Evolutionary conservation across 1,140 invertebrate species (phyloP).

Genomic region (Hylyphantes graminicola): DNA sequence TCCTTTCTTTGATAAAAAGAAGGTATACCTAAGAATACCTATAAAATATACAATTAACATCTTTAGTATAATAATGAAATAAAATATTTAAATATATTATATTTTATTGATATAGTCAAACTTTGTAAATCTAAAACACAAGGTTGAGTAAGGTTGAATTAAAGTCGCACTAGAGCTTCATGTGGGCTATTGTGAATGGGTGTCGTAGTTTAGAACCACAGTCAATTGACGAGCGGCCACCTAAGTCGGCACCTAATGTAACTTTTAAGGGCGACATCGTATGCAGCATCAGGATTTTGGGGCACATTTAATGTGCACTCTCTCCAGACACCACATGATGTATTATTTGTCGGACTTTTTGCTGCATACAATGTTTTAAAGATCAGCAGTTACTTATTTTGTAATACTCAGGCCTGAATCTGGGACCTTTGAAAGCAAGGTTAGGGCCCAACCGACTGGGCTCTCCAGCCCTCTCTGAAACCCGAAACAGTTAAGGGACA

Average conservation of each 20-base stretch:
- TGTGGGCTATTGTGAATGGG: neutral
- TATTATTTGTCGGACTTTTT: no score
- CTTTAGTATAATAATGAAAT: neutral
- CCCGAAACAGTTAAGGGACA: no score
- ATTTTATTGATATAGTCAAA: neutral
- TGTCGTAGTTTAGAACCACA: neutral
- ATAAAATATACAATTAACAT: neutral
- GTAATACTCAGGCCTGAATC: no score
- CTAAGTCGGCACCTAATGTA: neutral
- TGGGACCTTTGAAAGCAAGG: no score
- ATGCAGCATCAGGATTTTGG: neutral
- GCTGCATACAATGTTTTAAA: no score
- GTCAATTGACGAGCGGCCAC: neutral
- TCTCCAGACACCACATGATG: no score
- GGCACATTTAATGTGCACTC: no score
- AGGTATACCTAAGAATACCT: constrained; percentile 34
- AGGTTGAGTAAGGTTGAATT: neutral
- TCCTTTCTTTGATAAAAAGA: constrained; percentile 34
- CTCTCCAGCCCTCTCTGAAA: no score
- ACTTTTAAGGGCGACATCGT: neutral
- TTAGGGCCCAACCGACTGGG: no score
- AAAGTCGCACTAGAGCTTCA: neutral
- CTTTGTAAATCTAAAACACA: neutral
- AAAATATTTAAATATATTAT: neutral
- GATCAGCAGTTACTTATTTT: no score